phyloP scores from a whole-genome alignment of 1,140 invertebrate genomes.

The Drosophila pachea region DNA sequence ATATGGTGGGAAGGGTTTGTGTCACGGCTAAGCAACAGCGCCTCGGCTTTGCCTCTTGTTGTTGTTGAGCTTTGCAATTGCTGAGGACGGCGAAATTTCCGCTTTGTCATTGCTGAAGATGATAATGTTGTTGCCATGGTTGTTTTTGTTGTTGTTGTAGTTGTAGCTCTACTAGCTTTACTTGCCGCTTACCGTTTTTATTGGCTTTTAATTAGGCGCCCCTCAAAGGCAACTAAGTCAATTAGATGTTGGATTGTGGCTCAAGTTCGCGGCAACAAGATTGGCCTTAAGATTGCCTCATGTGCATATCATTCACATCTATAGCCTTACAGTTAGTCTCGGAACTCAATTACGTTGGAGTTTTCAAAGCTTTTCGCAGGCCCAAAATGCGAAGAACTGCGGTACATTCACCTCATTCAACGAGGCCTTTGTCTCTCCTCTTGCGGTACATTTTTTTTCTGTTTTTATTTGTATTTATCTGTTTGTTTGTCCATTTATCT shows the following conservation, averaged over 20 bases:
- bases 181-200: slow-evolving; percentile 25
- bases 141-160: slow-evolving; percentile 33
- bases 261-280: neutral
- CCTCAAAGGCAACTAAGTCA: slow-evolving; percentile 27
- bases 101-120: slow-evolving; percentile 9
- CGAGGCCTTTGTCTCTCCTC: slow-evolving; percentile 37
- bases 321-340: no score
- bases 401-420: slow-evolving; percentile 61
- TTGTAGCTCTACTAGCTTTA: slow-evolving; percentile 36
- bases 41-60: neutral
- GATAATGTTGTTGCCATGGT: slow-evolving; percentile 13
- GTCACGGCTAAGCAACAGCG: slow-evolving; percentile 25
- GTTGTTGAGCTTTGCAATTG: neutral
- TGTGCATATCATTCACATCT: neutral
- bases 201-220: slow-evolving; percentile 46
- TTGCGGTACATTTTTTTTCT: no score
- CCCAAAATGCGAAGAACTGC: slow-evolving; percentile 36
- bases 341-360: slow-evolving; percentile 7
- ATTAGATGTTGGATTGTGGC: slow-evolving; percentile 10
- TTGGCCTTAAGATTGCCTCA: neutral
- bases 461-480: slow-evolving; percentile 43
- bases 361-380: slow-evolving; percentile 21
- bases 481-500: slow-evolving; percentile 23
- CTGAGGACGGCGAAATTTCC: slow-evolving; percentile 8
- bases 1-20: slow-evolving; percentile 17